phyloP scores from a whole-genome alignment of 2,797 vertebrate species.

The Lutjanus campechanus region DNA sequence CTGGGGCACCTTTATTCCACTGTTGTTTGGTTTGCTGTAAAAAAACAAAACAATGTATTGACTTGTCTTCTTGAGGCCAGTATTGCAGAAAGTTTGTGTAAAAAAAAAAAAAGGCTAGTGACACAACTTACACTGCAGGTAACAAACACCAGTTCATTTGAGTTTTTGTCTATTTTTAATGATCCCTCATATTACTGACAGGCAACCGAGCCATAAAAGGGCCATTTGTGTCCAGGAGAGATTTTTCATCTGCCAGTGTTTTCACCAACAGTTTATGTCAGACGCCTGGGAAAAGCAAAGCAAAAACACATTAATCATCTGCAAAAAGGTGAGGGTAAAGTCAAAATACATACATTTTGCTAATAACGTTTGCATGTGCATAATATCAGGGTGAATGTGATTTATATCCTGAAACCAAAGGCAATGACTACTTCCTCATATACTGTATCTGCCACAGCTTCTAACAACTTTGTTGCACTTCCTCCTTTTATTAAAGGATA shows the following conservation, averaged over 20 bases:
- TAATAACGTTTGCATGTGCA: not conserved
- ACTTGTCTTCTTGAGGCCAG: too few relatives aligned
- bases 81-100: too few relatives aligned
- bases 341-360: slow-evolving; percentile 9
- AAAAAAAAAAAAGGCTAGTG: too few relatives aligned
- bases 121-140: not conserved
- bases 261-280: not conserved
- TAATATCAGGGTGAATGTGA: not conserved
- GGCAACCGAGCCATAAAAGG: slow-evolving; percentile 15
- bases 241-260: slow-evolving; percentile 11
- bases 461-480: not conserved
- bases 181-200: slow-evolving; percentile 33
- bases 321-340: slow-evolving; percentile 13
- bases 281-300: slow-evolving; percentile 5
- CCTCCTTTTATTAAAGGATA: not conserved
- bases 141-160: slow-evolving; percentile 1
- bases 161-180: slow-evolving; percentile 19
- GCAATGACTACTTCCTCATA: not conserved
- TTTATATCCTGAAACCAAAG: not conserved
- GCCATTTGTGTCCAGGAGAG: slow-evolving; percentile 5
- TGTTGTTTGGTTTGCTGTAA: too few relatives aligned
- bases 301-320: slow-evolving; percentile 33
- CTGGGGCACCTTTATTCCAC: too few relatives aligned
- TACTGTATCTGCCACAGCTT: not conserved
- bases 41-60: too few relatives aligned